A percentile compares a stretch with the other conserved stretches of the same genome.
Conservation (phyloP, 2,113 vertebrate species). For the Gyps fulvus region DNA sequence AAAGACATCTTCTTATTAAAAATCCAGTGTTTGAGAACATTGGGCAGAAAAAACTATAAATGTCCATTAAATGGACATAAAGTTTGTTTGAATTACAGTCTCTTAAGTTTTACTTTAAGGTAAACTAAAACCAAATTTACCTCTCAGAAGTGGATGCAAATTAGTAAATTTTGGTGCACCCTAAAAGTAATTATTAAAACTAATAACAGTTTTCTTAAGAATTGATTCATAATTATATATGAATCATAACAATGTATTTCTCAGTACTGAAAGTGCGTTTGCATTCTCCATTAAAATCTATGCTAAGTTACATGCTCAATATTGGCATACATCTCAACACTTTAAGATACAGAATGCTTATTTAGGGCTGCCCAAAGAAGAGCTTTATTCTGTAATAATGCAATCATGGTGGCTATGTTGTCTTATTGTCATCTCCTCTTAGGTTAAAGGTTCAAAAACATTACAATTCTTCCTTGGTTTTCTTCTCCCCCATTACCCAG, state of each 20-base stretch:
- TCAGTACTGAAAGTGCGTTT: not conserved
- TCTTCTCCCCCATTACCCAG: not conserved
- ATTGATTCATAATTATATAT: not conserved
- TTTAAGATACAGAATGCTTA: not conserved
- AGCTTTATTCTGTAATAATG: not conserved
- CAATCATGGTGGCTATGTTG: not conserved
- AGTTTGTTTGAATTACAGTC: not conserved
- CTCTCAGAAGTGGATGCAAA: not conserved
- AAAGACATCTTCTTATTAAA: not conserved
- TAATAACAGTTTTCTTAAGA: not conserved
- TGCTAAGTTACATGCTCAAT: not conserved
- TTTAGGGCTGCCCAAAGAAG: not conserved
- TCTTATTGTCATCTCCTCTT: not conserved
- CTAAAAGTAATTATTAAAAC: not conserved
- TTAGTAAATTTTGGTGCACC: not conserved
- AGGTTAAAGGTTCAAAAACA: not conserved
- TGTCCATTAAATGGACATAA: not conserved
- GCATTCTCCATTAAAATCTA: not conserved
- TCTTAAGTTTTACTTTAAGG: not conserved
- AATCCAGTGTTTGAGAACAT: not conserved
- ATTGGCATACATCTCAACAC: not conserved
- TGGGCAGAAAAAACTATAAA: not conserved
- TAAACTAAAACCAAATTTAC: not conserved
- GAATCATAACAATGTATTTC: not conserved
- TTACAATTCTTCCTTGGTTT: not conserved